phyloP scores from a whole-genome alignment of 2,888 invertebrate genomes.

The Drosophila colorata region DNA sequence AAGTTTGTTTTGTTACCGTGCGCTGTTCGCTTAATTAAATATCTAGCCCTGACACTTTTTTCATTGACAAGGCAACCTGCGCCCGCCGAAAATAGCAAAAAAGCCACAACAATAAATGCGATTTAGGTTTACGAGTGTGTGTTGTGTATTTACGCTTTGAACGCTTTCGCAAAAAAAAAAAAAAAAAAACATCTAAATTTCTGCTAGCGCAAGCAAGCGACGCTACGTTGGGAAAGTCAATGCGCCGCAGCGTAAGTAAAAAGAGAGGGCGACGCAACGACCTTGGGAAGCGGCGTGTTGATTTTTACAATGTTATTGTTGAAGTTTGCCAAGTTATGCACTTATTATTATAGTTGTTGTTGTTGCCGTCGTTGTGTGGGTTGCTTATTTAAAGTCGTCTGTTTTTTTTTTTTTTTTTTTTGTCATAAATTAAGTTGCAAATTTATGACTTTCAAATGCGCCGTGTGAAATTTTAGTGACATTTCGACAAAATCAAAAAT shows the following conservation, averaged over 20 bases:
- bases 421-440: slow-evolving; percentile 64
- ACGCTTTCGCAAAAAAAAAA: slow-evolving; percentile 53
- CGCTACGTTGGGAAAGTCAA: slow-evolving; percentile 55
- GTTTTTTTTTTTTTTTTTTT: slow-evolving; percentile 53
- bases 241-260: slow-evolving; percentile 24
- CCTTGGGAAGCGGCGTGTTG: slow-evolving; percentile 56
- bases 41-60: slow-evolving; percentile 80
- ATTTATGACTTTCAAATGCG: slow-evolving; percentile 70
- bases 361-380: slow-evolving; percentile 26
- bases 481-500: slow-evolving; percentile 15
- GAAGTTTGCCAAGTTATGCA: slow-evolving; percentile 73
- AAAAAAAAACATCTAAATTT: slow-evolving; percentile 27
- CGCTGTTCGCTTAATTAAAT: slow-evolving; percentile 72
- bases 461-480: slow-evolving; percentile 61
- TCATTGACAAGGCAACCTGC: slow-evolving; percentile 76
- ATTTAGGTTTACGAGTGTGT: slow-evolving; percentile 58
- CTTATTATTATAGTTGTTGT: slow-evolving; percentile 36
- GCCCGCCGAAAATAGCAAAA: slow-evolving; percentile 55
- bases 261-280: slow-evolving; percentile 29
- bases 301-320: slow-evolving; percentile 68
- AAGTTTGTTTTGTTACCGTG: slow-evolving; percentile 45
- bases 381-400: slow-evolving; percentile 29
- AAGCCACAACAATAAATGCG: slow-evolving; percentile 65
- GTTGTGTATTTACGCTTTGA: slow-evolving; percentile 49
- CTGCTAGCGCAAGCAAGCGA: slow-evolving; percentile 49